Percentiles rank a stretch among this genome's conserved stretches.
Evolutionary conservation across 2,797 vertebrate species (phyloP).

Genomic region (Leptodactylus fallax): DNA sequence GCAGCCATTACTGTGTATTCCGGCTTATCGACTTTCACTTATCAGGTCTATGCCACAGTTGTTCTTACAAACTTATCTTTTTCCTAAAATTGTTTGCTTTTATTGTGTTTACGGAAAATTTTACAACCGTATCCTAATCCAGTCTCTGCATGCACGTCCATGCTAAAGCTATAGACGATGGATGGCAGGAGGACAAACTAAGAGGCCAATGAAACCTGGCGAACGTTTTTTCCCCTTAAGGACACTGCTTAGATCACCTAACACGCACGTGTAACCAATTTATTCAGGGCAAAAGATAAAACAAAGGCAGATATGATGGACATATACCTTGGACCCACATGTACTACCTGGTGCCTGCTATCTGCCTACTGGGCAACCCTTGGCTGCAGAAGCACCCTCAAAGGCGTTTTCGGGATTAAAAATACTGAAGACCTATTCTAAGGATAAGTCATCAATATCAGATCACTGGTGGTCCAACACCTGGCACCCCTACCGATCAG

Average conservation of each 20-base stretch:
- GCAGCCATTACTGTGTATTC: not conserved
- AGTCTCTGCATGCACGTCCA: not conserved
- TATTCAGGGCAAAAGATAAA: not conserved
- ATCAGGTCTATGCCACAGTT: slow-evolving; percentile 64
- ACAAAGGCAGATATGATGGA: not conserved
- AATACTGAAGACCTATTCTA: no score
- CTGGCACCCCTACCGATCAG: no score
- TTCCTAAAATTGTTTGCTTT: slow-evolving; percentile 8
- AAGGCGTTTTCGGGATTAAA: no score
- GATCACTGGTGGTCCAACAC: no score
- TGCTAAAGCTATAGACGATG: not conserved
- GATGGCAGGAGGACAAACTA: not conserved
- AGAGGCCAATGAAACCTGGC: not conserved
- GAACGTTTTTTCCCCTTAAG: not conserved
- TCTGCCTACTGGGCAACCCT: not conserved
- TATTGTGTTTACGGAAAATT: not conserved
- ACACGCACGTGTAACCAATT: not conserved
- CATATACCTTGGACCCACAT: not conserved
- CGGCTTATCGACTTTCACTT: not conserved
- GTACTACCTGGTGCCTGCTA: not conserved
- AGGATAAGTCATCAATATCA: no score
- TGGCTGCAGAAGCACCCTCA: not conserved
- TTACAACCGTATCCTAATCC: not conserved
- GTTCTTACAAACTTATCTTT: not conserved
- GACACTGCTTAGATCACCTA: not conserved